A percentile compares a stretch with the other conserved stretches of the same genome.
Evolutionary conservation across 1,140 invertebrate species (phyloP).

Genomic region (Aethina tumida): DNA sequence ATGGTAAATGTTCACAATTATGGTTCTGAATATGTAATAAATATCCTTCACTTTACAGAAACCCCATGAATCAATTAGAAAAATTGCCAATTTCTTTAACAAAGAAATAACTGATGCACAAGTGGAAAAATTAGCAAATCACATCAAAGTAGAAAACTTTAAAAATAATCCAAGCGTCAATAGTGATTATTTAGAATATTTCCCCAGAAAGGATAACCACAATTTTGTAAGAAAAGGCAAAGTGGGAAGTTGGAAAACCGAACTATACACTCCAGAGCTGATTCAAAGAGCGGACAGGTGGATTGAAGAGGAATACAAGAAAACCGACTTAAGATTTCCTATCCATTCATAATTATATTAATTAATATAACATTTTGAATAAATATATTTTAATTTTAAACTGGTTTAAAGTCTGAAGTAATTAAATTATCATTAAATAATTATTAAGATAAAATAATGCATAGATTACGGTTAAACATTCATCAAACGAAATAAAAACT

Average conservation of each 20-base stretch:
- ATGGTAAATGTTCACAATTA: constrained; percentile 8
- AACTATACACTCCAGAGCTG: constrained; percentile 49
- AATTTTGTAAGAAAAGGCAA: constrained; percentile 53
- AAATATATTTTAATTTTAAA: no score
- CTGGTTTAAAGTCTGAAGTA: no score
- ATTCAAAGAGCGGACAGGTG: constrained; percentile 47
- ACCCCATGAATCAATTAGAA: constrained; percentile 39
- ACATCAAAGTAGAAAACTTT: constrained; percentile 62
- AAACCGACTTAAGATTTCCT: constrained; percentile 47
- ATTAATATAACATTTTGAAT: no score
- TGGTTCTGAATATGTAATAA: neutral
- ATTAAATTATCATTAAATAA: no score
- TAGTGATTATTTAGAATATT: constrained; percentile 48
- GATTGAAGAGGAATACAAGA: constrained; percentile 48
- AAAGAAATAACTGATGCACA: constrained; percentile 43
- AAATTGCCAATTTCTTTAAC: constrained; percentile 47
- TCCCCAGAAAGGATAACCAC: constrained; percentile 40
- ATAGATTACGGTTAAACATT: no score
- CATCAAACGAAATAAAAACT: no score
- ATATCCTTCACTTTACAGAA: constrained; percentile 40
- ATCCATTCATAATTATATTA: no score
- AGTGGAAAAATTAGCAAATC: constrained; percentile 42
- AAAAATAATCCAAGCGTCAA: constrained; percentile 60
- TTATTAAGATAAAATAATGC: no score
- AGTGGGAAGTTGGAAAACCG: constrained; percentile 52